Base-by-base conservation (phyloP, 2,888 invertebrate species). In the Sarcophaga carnaria region DNA sequence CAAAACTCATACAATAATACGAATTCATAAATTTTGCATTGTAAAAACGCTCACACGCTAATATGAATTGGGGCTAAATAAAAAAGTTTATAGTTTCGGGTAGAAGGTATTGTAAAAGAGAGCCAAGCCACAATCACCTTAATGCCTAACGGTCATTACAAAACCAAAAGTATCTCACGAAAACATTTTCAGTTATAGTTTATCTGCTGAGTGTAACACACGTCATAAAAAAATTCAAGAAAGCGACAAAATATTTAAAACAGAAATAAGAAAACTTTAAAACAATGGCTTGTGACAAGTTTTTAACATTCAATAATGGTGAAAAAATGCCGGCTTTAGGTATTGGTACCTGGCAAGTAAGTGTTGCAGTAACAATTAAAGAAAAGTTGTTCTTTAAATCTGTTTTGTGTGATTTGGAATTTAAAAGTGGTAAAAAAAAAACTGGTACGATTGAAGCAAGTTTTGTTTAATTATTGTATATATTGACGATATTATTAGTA, bases 301-400 rank as follows among this genome's bases (percentile, higher is more conserved):
- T 91, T 83, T 88, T 94, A 72, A 91, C 91, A 11, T 91, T 95
- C 2, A 93, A 93, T 47, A 94, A 93, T 89, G 96, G 96, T 4
- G 94, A 95, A 74, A 94, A 94, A 83, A 96, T 97, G 95, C 97
- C 97, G 8, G 94, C 95, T 76, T 93, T 97, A 72, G 97, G 97
- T 75, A 96, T 96, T 90, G 97, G 97, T 81, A 97, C 97, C 82
- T 97, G 97, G 97, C 96, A 96, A 94, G 97, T 97, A 93, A 94
- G 94, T 94, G 27, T 54, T 14, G 17, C 12, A 14, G 54, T 54
- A 17, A 54, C 17, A 14, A 54, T 54, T 54, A 17, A 14, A 54
- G 12, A 54, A 37, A 54, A 54, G 54, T 54, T 54, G 54, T 64
- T 64, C 6, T 11, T 25, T 64, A 25, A 64, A 64, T 25, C 64